Base-by-base conservation (phyloP, 2,797 vertebrate species). In the Philypnodon macrostomus region DNA sequence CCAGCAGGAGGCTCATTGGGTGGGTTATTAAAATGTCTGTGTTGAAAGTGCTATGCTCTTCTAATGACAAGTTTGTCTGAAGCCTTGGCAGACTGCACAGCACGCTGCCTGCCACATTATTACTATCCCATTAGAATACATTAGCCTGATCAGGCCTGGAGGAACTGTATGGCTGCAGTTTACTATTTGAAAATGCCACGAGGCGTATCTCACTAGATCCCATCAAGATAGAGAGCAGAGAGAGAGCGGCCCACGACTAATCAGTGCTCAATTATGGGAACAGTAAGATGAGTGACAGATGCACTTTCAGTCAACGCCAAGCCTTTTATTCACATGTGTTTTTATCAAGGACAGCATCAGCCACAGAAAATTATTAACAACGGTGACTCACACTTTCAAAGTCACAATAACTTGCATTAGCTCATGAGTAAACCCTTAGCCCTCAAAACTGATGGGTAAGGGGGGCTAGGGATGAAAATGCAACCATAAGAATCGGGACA, bases 81-180 rank as follows among this genome's bases (percentile, higher is more conserved):
- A 57, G 61, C 55, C n/a, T 59, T 59, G 48, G 58, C 67, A 77
- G 79, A 77, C 63, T 69, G 79, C 71, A 53, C 76, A 70, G 74
- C 67, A 45, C 45, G 64, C 71, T 32, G 64, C 62, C 67, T 40
- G 73, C 74, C 65, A 77, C 66, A 64, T 85, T 78, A 88, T 84
- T 78, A 81, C 69, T 66, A 34, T 67, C 37, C 57, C 67, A 80
- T 80, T 81, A 84, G 67, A 83, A 86, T 85, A 82, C 78, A 82
- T 85, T 74, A 79, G 74, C 70, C 72, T 69, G 53, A 78, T 72
- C 51, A 53, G 62, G 35, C 39, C 54, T 29, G 58, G 19, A 58
- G 53, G 46, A 72, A 44, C 36, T 63, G 51, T 34, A 24, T 33
- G 50, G 53, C 14, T 45, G 45, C 67, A 67, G 58, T 60, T 53